Evolutionary conservation across 2,797 vertebrate species (phyloP), one percentile per base, ranked within the genome.

Genomic region (Sphenopsis melanotis): DNA sequence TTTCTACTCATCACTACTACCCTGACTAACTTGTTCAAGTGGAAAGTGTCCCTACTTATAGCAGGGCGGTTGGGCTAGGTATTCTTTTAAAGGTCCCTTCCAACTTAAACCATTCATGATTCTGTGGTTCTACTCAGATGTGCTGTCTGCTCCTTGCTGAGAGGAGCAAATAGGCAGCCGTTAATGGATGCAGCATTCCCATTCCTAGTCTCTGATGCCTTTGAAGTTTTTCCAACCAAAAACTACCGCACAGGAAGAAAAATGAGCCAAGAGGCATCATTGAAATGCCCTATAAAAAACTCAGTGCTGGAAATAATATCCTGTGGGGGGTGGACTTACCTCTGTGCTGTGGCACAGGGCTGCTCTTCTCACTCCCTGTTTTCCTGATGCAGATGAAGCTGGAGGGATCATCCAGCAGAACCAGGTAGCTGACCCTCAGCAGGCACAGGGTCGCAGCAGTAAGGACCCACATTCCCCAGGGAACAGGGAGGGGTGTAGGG

Each of bases 391-490:
- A 78, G 61, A 15, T 32, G 24, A 30, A 66, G 29, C 20, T 2
- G 26, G 44, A 83, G 10, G 5, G 39, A 44, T 32, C 9, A 4
- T 2, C 10, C 32, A 4, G 23, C 1, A 1, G 32, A 53, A 27
- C 20, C 14, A 3, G 65, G 55, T 13, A 22, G 27, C 10, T 8
- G 26, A 15, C 3, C 5, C 9, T 30, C 49, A 34, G 50, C 34
- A 11, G 52, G 4, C 4, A 50, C 17, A 15, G 8, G 11, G 8
- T 12, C 1, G 0, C 11, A 9, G 4, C 10, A 16, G 81, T 79
- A 39, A 91, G 82, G 20, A n/a, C 37, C 47, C 29, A 15, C 23
- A 36, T 34, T 10, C 55, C 2, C 0, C 29, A 22, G 44, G 76
- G 60, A 50, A 37, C 4, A 12, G 27, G 52, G 32, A 27, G 36